A percentile compares a stretch with the other conserved stretches of the same genome.
Conservation (phyloP, 2,797 vertebrate genomes). For the Anguilla megastoma region DNA sequence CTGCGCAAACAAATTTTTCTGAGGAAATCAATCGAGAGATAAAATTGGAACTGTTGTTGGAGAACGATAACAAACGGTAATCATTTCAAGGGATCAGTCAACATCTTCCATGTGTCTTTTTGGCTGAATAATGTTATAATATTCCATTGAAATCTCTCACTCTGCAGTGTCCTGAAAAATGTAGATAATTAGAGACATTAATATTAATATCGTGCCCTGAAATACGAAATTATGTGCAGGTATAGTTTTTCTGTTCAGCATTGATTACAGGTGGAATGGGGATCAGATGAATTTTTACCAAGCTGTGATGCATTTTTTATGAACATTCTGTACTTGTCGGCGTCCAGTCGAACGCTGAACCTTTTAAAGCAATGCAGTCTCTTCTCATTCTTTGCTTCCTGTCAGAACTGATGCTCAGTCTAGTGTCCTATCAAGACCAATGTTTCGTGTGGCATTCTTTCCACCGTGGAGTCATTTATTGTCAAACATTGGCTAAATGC, state of each 20-base stretch:
- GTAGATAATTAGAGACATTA: background rate
- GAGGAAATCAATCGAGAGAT: slow-evolving; percentile 9
- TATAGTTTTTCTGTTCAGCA: slow-evolving; percentile 16
- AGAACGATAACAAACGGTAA: background rate
- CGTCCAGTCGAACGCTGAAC: background rate
- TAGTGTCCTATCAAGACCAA: background rate
- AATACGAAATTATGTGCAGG: background rate
- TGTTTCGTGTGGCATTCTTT: background rate
- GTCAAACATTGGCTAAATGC: background rate
- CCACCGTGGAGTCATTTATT: background rate
- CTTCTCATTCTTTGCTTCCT: background rate
- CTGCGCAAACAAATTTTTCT: slow-evolving; percentile 1
- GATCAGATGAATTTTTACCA: background rate
- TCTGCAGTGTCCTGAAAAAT: background rate
- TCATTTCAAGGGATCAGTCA: background rate
- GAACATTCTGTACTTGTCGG: background rate
- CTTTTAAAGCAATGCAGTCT: background rate
- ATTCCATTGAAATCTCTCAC: background rate
- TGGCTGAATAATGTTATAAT: background rate
- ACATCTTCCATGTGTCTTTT: background rate
- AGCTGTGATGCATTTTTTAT: slow-evolving; percentile 4
- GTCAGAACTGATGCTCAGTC: background rate
- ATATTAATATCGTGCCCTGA: background rate
- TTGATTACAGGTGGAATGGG: slow-evolving; percentile 9
- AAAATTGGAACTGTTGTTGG: slow-evolving; percentile 5